These are phyloP conservation scores for Cryptocheilus praepositus DNA, from an alignment of 2,888 invertebrate species.

Conservation along the genomic window DNA sequence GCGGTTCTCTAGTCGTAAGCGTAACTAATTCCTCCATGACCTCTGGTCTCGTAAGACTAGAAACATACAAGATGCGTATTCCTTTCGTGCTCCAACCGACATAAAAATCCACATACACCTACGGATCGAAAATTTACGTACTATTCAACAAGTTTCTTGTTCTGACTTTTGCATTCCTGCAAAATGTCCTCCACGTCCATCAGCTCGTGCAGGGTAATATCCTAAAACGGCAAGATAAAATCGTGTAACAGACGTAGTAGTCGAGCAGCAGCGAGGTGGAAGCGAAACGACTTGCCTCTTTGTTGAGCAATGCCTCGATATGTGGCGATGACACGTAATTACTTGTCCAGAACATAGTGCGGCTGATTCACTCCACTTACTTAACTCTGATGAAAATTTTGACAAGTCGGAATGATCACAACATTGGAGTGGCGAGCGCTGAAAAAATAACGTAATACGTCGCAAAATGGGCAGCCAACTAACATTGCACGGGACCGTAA, in stretches of 20 bases:
- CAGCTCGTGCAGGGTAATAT: constrained; percentile 91
- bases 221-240: constrained; percentile 78
- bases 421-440: constrained; percentile 46
- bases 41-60: constrained; percentile 89
- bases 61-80: constrained; percentile 59
- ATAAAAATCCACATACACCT: constrained; percentile 15
- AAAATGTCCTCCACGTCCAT: constrained; percentile 96
- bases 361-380: constrained; percentile 16
- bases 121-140: constrained; percentile 78
- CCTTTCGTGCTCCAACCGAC: constrained; percentile 1
- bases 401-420: constrained; percentile 40
- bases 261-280: constrained; percentile 29
- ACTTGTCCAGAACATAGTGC: constrained; percentile 87
- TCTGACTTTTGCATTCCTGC: constrained; percentile 95
- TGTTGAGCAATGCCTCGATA: constrained; percentile 85
- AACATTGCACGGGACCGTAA: constrained; percentile 52
- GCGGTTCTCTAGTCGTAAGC: constrained; percentile 91
- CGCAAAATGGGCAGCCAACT: constrained; percentile 40
- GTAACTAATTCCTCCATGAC: constrained; percentile 90
- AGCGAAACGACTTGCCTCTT: constrained; percentile 79
- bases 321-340: constrained; percentile 84
- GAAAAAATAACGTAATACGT: constrained; percentile 45
- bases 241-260: constrained; percentile 7
- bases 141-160: constrained; percentile 93
- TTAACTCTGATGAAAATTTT: constrained; percentile 36